These are phyloP conservation scores for Cryptops parisi DNA, from an alignment of 2,888 invertebrate species.

Conservation along the genomic window DNA sequence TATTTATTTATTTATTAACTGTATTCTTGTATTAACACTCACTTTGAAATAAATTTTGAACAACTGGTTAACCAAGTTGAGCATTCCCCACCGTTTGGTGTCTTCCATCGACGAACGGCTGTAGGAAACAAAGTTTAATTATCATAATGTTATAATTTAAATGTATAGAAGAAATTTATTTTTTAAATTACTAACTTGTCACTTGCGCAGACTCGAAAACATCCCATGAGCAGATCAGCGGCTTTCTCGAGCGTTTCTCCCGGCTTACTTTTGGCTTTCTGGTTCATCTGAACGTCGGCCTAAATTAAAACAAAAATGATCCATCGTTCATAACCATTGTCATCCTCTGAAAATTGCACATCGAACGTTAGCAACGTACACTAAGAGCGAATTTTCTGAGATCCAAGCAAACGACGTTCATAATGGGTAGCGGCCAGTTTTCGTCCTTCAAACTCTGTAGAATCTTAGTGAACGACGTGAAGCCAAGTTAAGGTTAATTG, in stretches of 20 bases:
- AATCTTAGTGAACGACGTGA: slow-evolving; percentile 52
- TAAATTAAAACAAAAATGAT: background rate
- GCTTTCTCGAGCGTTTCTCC: slow-evolving; percentile 74
- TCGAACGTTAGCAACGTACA: slow-evolving; percentile 26
- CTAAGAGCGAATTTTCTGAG: slow-evolving; percentile 49
- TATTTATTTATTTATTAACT: too few species aligned
- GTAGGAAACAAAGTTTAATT: slow-evolving; percentile 16
- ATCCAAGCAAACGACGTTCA: slow-evolving; percentile 80
- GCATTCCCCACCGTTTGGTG: slow-evolving; percentile 91
- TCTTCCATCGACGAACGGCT: slow-evolving; percentile 70
- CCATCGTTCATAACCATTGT: background rate
- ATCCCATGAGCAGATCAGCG: slow-evolving; percentile 80
- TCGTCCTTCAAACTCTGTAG: slow-evolving; percentile 80
- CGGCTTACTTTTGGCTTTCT: slow-evolving; percentile 27
- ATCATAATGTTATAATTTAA: background rate
- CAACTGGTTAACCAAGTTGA: slow-evolving; percentile 89
- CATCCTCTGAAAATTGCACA: background rate
- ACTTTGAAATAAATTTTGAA: slow-evolving; percentile 95
- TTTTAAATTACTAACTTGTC: slow-evolving; percentile 47
- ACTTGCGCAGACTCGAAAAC: slow-evolving; percentile 87
- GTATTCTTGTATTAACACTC: too few species aligned
- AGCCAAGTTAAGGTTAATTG: slow-evolving; percentile 14
- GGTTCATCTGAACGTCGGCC: slow-evolving; percentile 13
- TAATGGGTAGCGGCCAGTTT: slow-evolving; percentile 91
- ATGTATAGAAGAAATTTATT: background rate